Base-by-base conservation (phyloP, 2,888 invertebrate species). In the Lissocephala sabroskyi region DNA sequence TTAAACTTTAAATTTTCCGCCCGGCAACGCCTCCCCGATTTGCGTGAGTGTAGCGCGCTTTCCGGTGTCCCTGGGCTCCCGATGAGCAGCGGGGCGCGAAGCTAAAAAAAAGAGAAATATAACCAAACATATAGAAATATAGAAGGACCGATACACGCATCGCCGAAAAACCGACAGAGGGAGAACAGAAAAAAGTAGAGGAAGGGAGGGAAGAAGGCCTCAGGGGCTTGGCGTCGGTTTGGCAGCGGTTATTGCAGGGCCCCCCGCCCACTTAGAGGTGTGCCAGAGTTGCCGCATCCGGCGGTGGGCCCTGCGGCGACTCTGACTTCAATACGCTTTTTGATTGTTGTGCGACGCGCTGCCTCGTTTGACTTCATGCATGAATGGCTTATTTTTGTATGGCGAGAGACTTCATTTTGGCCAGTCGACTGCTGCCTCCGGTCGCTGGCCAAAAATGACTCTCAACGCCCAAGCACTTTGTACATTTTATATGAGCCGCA, bases 291-390 rank as follows among this genome's bases (percentile, higher is more conserved):
- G 23, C 3, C 3, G 3, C 23, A 23, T 23, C 3, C 4, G 23
- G 23, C 23, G 13, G 7, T 32, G 17, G 42, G 64, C 56, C 67
- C 67, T 37, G 33, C 14, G 64, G 76, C 73, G 61, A 58, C 76
- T 60, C 73, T 68, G 76, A 71, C 68, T 68, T 76, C 37, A 49
- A 61, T 73, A 61, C 73, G 57, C 52, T 73, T 64, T 68, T 76
- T 73, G 61, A 76, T 68, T 76, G 77, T 73, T 73, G 67, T 67
- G 35, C 47, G 42, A 30, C 48, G 37, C 51, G 39, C 33, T 62
- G 55, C 33, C 10, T 23, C 73, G 70, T 68, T 68, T 76, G 77
- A 68, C 56, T 59, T 59, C 43, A 57, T 65, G 68, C 77, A 76
- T 68, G 68, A 68, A 52, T 62, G 70, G 47, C 59, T 56, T 51